Evolutionary conservation across 2,797 vertebrate species (phyloP), one percentile per base, ranked within the genome.

Genomic region (Phataginus tetradactyla): DNA sequence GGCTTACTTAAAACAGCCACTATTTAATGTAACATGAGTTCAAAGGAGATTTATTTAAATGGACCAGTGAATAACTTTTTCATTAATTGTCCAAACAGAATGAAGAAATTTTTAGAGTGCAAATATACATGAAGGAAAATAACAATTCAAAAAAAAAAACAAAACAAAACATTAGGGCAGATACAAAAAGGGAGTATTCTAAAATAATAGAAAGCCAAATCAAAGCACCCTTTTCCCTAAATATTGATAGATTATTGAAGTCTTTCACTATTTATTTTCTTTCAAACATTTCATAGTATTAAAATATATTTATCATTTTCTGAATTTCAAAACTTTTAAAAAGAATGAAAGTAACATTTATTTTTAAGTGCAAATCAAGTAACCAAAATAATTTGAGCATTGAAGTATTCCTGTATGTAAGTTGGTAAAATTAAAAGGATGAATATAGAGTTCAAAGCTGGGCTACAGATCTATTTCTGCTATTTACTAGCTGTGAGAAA

Each of bases 1-100:
- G 86, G 53, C 84, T 72, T 92, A 93, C 95, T 97, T 97, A 86
- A 94, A 93, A 97, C 66, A 96, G 20, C 23, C 39, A 51, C n/a
- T 37, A 69, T 92, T 90, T 84, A 95, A 79, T 77, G 45, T 71
- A 96, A 95, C 88, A 64, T 49, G 57, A 90, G 7, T 96, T 80
- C 97, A 88, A 97, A 96, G 88, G 32, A 61, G 27, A 80, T 63
- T 96, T 91, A 71, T 84, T 97, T 23, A 64, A 97, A 97, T 86
- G 42, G 25, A 29, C 49, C 86, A 96, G 34, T 86, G 75, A 89
- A 96, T 91, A 94, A 55, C 29, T 96, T 96, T 96, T 89, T 80
- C 29, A 69, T 96, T 94, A 96, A 80, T 79, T 95, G 57, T 93
- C 18, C 57, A 86, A 21, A 90, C 69, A 93, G 75, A 96, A 79